Conservation (phyloP, 2,797 vertebrate genomes). For the Xenopus petersii region DNA sequence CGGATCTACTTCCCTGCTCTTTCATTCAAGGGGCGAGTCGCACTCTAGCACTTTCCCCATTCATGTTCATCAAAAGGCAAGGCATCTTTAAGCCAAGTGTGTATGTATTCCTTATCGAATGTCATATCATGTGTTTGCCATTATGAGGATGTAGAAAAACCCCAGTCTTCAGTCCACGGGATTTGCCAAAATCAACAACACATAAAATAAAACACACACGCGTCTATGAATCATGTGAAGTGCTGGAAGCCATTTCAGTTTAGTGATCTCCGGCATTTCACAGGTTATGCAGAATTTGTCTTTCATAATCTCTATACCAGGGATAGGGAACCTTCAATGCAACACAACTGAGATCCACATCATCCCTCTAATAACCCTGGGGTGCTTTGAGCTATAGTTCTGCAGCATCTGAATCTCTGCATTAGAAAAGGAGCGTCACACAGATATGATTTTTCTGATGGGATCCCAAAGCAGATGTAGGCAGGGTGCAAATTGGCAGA, state of each 20-base stretch:
- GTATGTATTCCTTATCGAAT: constrained; percentile 74
- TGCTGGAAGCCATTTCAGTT: constrained; percentile 48
- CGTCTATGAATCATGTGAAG: constrained; percentile 56
- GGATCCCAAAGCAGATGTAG: too few relatives aligned
- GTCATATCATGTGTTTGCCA: constrained; percentile 78
- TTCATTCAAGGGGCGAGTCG: constrained; percentile 51
- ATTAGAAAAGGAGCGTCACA: too few relatives aligned
- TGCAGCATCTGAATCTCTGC: too few relatives aligned
- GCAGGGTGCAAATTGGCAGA: too few relatives aligned
- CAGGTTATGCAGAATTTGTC: constrained; percentile 16
- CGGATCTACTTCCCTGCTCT: background rate
- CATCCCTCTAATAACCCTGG: too few relatives aligned
- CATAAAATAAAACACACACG: constrained; percentile 26
- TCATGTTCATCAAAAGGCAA: constrained; percentile 66
- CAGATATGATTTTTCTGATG: too few relatives aligned
- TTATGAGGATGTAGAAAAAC: constrained; percentile 75
- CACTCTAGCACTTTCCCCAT: constrained; percentile 62
- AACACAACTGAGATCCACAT: too few relatives aligned
- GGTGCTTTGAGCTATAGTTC: too few relatives aligned
- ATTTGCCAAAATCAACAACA: constrained; percentile 63
- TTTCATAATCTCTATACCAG: too few relatives aligned
- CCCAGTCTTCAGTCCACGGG: constrained; percentile 64
- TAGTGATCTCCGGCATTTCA: constrained; percentile 26
- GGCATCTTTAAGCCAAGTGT: constrained; percentile 68
- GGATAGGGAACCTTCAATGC: too few relatives aligned